These are phyloP conservation scores for Indicator indicator DNA, from an alignment of 2,113 vertebrate genomes.

Conservation along the genomic window DNA sequence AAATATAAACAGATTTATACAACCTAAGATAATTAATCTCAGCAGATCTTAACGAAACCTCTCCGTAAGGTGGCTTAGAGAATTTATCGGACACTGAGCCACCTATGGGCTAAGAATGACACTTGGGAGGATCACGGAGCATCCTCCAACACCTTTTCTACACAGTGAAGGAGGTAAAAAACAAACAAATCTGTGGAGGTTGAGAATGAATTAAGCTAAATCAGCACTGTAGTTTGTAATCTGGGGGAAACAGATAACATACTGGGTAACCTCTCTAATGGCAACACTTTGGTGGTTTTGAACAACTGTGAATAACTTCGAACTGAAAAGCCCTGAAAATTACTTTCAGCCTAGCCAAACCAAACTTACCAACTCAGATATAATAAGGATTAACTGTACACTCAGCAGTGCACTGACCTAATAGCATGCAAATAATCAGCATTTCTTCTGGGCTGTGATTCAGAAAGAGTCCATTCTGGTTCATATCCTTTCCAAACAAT, in stretches of 20 bases:
- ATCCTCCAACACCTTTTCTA: neutral
- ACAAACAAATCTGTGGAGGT: neutral
- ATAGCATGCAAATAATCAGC: neutral
- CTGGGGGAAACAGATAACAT: neutral
- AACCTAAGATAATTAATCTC: neutral
- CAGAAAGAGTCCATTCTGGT: neutral
- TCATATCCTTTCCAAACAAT: neutral
- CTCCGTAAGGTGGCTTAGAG: neutral
- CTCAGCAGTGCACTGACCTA: neutral
- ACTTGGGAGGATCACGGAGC: neutral
- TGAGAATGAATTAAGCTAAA: neutral
- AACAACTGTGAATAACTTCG: neutral
- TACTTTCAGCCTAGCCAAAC: neutral
- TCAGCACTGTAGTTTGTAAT: neutral
- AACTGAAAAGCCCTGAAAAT: neutral
- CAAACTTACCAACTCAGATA: neutral
- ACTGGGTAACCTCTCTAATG: neutral
- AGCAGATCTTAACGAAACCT: neutral
- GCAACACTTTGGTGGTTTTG: neutral
- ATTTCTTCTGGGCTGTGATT: neutral
- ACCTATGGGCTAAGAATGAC: neutral
- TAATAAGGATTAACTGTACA: neutral
- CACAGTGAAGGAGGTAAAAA: neutral
- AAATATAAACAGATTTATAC: neutral
- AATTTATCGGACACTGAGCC: neutral